Evolutionary conservation across 2,113 vertebrate genomes (phyloP).

Genomic region (Trichechus manatus): DNA sequence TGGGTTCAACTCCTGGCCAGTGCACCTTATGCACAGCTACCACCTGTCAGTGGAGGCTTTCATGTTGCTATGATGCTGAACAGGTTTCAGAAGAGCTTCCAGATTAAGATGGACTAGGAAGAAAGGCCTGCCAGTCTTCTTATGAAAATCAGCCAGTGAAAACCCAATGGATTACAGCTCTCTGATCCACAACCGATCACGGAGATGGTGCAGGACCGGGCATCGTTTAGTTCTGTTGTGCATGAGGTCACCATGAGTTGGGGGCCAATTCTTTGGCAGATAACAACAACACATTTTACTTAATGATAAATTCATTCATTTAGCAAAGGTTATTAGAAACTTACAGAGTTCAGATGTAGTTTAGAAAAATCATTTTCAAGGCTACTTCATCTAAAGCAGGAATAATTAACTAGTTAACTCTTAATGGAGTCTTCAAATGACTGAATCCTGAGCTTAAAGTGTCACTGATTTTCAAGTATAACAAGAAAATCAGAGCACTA

Average conservation of each 20-base stretch:
- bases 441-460: not conserved
- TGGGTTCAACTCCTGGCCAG: no score
- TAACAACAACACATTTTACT: not conserved
- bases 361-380: slow-evolving; percentile 39
- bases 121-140: not conserved
- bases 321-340: slow-evolving; percentile 20
- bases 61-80: not conserved
- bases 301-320: slow-evolving; percentile 9
- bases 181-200: not conserved
- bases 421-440: slow-evolving; percentile 39
- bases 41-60: not conserved
- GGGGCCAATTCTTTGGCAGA: not conserved
- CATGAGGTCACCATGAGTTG: not conserved
- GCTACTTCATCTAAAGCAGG: not conserved
- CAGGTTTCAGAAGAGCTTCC: not conserved
- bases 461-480: slow-evolving; percentile 18
- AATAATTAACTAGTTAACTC: slow-evolving; percentile 35
- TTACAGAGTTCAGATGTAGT: not conserved
- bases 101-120: not conserved
- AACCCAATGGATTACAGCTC: not conserved
- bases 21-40: no score
- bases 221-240: not conserved
- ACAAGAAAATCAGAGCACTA: slow-evolving; percentile 19
- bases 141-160: not conserved
- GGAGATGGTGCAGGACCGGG: no score